A percentile compares a stretch with the other conserved stretches of the same genome.
Conservation (phyloP, 2,888 invertebrate species). For the Drosophila yooni region DNA sequence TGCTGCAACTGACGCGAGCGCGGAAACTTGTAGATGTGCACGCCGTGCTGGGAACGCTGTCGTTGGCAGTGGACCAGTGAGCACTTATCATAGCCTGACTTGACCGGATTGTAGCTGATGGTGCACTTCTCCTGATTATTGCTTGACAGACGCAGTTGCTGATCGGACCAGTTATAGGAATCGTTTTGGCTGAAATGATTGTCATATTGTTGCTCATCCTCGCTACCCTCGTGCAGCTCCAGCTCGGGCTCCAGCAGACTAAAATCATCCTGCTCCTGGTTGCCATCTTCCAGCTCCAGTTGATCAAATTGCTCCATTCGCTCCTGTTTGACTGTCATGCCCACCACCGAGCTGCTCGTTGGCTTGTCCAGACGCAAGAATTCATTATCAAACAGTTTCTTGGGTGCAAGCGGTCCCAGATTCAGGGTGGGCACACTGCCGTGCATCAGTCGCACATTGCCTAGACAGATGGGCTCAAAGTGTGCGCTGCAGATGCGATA, state of each 20-base stretch:
- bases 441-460: conserved; percentile 58
- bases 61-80: conserved; percentile 72
- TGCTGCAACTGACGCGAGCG: conserved; percentile 58
- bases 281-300: conserved; percentile 13
- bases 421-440: conserved; percentile 78
- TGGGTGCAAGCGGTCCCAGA: conserved; percentile 58
- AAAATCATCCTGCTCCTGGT: conserved; percentile 32
- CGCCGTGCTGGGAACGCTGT: conserved; percentile 64
- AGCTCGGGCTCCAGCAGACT: conserved; percentile 50
- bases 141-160: conserved; percentile 32
- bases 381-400: conserved; percentile 63
- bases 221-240: conserved; percentile 44
- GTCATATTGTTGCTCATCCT: conserved; percentile 6
- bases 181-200: conserved; percentile 5
- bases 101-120: conserved; percentile 58
- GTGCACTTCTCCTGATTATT: conserved; percentile 41
- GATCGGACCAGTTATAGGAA: conserved; percentile 24
- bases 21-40: conserved; percentile 72
- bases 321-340: conserved; percentile 5
- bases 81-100: conserved; percentile 73
- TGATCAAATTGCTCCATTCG: conserved; percentile 13
- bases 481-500: conserved; percentile 78
- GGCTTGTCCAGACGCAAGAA: conserved; percentile 55
- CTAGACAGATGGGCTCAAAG: conserved; percentile 70
- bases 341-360: conserved; percentile 6